These are phyloP conservation scores for Portevinia maculata DNA, from an alignment of 2,888 invertebrate genomes.

Conservation along the genomic window DNA sequence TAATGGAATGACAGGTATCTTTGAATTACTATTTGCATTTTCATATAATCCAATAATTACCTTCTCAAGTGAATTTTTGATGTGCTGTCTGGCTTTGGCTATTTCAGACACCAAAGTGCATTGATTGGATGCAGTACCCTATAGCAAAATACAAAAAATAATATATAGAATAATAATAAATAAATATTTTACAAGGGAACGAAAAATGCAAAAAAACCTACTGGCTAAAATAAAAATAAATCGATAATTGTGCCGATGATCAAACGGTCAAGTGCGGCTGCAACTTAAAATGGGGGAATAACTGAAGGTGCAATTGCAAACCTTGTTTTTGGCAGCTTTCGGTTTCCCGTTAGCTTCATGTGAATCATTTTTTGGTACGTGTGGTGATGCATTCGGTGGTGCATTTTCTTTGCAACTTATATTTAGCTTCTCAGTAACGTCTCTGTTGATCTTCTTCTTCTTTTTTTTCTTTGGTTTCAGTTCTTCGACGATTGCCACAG, in stretches of 20 bases:
- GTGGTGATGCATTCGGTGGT: constrained; percentile 23
- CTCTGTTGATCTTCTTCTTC: constrained; percentile 59
- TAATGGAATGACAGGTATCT: neutral
- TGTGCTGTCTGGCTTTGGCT: constrained; percentile 93
- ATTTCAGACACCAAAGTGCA: constrained; percentile 92
- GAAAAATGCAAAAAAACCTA: constrained; percentile 8
- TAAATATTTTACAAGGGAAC: neutral
- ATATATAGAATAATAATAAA: too few relatives aligned
- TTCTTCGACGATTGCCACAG: constrained; percentile 36
- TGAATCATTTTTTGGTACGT: constrained; percentile 30
- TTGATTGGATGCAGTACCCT: constrained; percentile 76
- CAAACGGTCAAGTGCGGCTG: too few relatives aligned
- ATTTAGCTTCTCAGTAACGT: constrained; percentile 49
- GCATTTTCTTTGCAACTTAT: constrained; percentile 53
- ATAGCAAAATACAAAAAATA: neutral
- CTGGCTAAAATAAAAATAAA: constrained; percentile 18
- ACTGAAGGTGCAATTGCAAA: constrained; percentile 31
- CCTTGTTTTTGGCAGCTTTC: constrained; percentile 56
- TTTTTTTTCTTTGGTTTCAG: constrained; percentile 62
- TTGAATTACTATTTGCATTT: constrained; percentile 13
- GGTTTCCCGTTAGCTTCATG: constrained; percentile 34
- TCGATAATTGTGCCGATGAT: too few relatives aligned
- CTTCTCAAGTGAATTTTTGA: constrained; percentile 89
- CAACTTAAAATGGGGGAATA: too few relatives aligned
- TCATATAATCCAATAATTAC: too few relatives aligned